Base-by-base conservation (phyloP, 2,888 invertebrate species). In the Galerucella nymphaeae region DNA sequence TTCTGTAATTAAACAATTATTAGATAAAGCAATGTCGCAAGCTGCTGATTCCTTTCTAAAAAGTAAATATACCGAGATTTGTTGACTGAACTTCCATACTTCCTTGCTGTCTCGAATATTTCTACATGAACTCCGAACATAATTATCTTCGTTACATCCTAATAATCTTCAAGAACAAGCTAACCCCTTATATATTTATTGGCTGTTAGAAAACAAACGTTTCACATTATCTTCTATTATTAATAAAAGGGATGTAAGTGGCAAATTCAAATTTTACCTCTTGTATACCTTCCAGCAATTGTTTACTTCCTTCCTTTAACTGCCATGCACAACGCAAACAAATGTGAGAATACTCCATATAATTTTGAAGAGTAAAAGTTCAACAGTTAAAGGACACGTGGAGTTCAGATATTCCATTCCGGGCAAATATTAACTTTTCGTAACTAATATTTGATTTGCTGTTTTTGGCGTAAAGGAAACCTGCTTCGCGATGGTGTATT, bases 261-360 rank as follows among this genome's bases (percentile, higher is more conserved):
- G 78, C 66, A 73, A 68, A 69, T 58, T 58, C 55, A 69, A 71
- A 74, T 73, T 77, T 75, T 75, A 77, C 77, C 76, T 79, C 79
- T 79, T 76, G 38, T 58, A 76, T 79, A 78, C 80, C 82, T 80
- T 80, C 77, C 65, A 80, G 82, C 81, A 76, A 81, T 82, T 81
- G 80, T 80, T 82, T 79, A 75, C 81, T 81, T 82, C 81, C 80
- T 80, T 80, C 76, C 76, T 77, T 74, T 73, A 76, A 72, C 76
- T 13, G 45, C 45, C 74, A 64, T 61, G 67, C 74, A 71, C 70
- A 75, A 75, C 71, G 77, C 78, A 80, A 82, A 82, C 81, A 82
- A 80, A 80, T 76, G 80, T 76, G 78, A 80, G 77, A 78, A 79
- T 78, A 81, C 81, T 82, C 80, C 76, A 75, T 80, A 76, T 81